Percentiles rank a stretch among this genome's conserved stretches.
Evolutionary conservation across 1,140 invertebrate species (phyloP).

Genomic region (Drosophila littoralis): DNA sequence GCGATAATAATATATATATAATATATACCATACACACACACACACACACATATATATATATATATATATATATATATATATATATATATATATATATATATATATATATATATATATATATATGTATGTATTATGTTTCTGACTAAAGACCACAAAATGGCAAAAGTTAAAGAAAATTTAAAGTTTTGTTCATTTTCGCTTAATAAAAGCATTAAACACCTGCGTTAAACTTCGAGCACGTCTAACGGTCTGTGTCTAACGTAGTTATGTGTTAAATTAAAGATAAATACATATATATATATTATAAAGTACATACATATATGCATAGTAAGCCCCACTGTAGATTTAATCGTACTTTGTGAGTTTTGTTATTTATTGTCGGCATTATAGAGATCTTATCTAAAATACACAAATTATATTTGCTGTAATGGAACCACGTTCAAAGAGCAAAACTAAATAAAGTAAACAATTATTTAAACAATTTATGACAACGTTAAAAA

Average conservation of each 20-base stretch:
- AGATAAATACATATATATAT: conserved; percentile 12
- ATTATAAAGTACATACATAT: conserved; percentile 27
- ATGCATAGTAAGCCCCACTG: conserved; percentile 47
- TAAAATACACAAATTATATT: conserved; percentile 77
- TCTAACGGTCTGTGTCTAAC: conserved; percentile 60
- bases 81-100: too few relatives aligned
- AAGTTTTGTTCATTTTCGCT: conserved; percentile 26
- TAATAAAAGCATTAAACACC: conserved; percentile 21
- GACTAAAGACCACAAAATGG: conserved; percentile 16
- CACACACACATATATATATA: too few relatives aligned
- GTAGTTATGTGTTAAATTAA: conserved; percentile 1
- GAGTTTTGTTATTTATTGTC: conserved; percentile 83
- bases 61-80: too few relatives aligned
- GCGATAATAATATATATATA: conserved; percentile 52
- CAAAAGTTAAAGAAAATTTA: conserved; percentile 28
- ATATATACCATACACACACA: conserved; percentile 19
- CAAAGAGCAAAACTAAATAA: conserved; percentile 77
- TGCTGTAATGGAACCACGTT: conserved; percentile 74
- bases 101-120: conserved; percentile 42
- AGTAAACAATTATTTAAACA: conserved; percentile 67
- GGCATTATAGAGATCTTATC: conserved; percentile 75
- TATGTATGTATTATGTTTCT: conserved; percentile 44
- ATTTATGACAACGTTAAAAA: neutral
- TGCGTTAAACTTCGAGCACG: conserved; percentile 46
- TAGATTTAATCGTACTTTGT: conserved; percentile 77